Conservation (phyloP, 2,797 vertebrate species). For the Danio kyathit region DNA sequence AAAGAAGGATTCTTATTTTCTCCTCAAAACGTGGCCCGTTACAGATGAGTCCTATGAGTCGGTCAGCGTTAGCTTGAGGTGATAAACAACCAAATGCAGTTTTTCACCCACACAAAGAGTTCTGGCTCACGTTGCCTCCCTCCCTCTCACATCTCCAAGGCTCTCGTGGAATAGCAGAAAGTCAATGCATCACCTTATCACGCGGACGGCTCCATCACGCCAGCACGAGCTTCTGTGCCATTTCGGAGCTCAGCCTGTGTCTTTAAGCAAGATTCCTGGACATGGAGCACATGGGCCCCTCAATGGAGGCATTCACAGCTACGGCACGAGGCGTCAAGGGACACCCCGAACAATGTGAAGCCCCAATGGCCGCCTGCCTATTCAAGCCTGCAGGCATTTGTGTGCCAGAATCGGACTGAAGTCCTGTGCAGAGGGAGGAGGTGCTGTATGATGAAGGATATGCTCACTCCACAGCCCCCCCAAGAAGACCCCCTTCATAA, state of each 20-base stretch:
- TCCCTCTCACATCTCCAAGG: conserved; percentile 30
- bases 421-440: conserved; percentile 25
- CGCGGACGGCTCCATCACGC: neutral
- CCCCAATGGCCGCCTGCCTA: conserved; percentile 66
- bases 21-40: conserved; percentile 33
- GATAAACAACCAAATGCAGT: conserved; percentile 9
- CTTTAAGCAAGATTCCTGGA: conserved; percentile 48
- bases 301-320: conserved; percentile 52
- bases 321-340: conserved; percentile 45
- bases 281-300: conserved; percentile 40
- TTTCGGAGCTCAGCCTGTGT: conserved; percentile 18
- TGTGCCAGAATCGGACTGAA: conserved; percentile 51
- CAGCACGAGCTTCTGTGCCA: conserved; percentile 33
- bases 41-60: conserved; percentile 35
- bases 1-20: conserved; percentile 40
- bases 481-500: conserved; percentile 38
- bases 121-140: conserved; percentile 23
- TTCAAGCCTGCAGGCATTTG: conserved; percentile 57
- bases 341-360: conserved; percentile 66
- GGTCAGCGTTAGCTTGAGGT: conserved; percentile 41
- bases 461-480: neutral
- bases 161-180: conserved; percentile 6
- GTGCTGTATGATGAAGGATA: conserved; percentile 50
- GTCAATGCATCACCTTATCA: conserved; percentile 34
- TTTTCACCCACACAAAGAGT: conserved; percentile 33